Conservation (phyloP, 2,797 vertebrate genomes). For the Chrosomus eos region DNA sequence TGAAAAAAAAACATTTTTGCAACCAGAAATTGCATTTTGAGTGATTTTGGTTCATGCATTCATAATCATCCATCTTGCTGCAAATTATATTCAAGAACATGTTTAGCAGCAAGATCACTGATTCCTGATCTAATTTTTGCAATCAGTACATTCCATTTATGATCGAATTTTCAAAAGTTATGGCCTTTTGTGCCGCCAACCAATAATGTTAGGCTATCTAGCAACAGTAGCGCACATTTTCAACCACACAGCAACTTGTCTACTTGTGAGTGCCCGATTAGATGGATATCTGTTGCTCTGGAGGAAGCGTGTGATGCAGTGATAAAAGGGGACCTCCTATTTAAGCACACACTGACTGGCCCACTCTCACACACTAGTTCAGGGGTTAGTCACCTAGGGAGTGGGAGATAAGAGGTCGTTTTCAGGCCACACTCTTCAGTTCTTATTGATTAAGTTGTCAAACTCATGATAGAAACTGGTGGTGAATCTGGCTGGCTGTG, state of each 20-base stretch:
- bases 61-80: background rate
- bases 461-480: background rate
- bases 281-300: background rate
- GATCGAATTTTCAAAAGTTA: background rate
- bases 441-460: background rate
- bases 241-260: background rate
- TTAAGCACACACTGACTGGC: background rate
- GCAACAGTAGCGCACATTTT: background rate
- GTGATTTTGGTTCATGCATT: background rate
- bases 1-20: background rate
- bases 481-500: background rate
- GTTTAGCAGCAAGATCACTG: background rate
- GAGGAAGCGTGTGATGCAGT: background rate
- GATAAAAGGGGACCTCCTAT: constrained; percentile 2
- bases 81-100: background rate
- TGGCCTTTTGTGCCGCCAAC: background rate
- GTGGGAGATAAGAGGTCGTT: background rate
- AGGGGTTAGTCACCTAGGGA: background rate
- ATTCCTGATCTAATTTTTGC: background rate
- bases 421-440: background rate
- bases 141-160: background rate
- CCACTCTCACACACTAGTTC: background rate
- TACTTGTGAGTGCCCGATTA: background rate
- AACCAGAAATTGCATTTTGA: background rate
- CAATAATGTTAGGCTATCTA: background rate